Percentiles rank a stretch among this genome's conserved stretches.
Conservation (phyloP, 1,140 invertebrate genomes). For the Homalodisca vitripennis region DNA sequence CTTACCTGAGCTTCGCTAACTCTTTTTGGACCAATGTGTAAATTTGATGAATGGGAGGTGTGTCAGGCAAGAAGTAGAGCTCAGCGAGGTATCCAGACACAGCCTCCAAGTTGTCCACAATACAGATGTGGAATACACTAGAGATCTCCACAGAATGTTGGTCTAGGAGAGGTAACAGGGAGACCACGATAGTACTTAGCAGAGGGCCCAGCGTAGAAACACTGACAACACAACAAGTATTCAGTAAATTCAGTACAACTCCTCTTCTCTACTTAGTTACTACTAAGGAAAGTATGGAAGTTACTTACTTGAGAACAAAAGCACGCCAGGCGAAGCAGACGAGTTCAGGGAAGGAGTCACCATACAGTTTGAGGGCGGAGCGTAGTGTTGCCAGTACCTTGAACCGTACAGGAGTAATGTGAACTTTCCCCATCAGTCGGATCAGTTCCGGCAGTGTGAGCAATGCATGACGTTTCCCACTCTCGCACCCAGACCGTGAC, state of each 20-base stretch:
- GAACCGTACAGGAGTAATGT: slow-evolving; percentile 38
- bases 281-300: no score
- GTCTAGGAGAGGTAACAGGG: slow-evolving; percentile 71
- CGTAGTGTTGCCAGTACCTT: slow-evolving; percentile 39
- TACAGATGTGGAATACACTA: slow-evolving; percentile 73
- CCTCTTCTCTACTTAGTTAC: no score
- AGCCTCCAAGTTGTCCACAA: slow-evolving; percentile 68
- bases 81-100: slow-evolving; percentile 70
- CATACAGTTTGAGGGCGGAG: slow-evolving; percentile 35
- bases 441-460: slow-evolving; percentile 37
- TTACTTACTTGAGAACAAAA: slow-evolving; percentile 37
- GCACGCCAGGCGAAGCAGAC: slow-evolving; percentile 37
- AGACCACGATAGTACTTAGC: slow-evolving; percentile 79
- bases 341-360: slow-evolving; percentile 29
- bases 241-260: no score
- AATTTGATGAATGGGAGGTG: slow-evolving; percentile 65
- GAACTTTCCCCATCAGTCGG: slow-evolving; percentile 35
- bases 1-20: slow-evolving; percentile 31
- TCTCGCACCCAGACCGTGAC: slow-evolving; percentile 28
- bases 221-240: neutral
- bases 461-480: slow-evolving; percentile 36
- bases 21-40: slow-evolving; percentile 60
- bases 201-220: slow-evolving; percentile 71
- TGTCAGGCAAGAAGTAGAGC: slow-evolving; percentile 79
- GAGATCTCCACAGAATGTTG: slow-evolving; percentile 67